phyloP scores from a whole-genome alignment of 1,140 invertebrate species.

The Platorchestia sp. region DNA sequence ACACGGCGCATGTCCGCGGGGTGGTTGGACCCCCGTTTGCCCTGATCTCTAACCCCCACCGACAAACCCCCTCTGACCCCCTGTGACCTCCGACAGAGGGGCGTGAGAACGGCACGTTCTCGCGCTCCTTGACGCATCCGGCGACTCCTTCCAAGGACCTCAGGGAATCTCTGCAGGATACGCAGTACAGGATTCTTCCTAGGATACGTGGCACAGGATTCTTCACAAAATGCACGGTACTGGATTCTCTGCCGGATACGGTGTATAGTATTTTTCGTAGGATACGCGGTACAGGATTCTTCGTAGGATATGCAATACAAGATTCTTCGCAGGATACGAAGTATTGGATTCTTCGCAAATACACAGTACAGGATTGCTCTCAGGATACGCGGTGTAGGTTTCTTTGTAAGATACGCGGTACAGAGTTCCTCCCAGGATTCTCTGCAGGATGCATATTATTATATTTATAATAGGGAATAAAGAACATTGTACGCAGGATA shows the following conservation, averaged over 20 bases:
- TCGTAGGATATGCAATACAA: not conserved
- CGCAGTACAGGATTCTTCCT: not conserved
- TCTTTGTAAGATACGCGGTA: no score
- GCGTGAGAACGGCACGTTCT: slow-evolving; percentile 3
- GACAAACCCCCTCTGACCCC: not conserved
- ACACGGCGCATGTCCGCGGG: no score
- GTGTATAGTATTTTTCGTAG: not conserved
- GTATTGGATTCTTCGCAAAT: not conserved
- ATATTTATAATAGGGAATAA: no score
- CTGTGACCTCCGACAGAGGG: not conserved
- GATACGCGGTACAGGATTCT: not conserved
- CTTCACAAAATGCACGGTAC: not conserved
- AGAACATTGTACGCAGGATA: no score
- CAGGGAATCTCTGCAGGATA: not conserved
- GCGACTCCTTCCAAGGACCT: no score
- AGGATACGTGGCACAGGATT: not conserved
- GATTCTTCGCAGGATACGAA: not conserved
- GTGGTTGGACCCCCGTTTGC: not conserved
- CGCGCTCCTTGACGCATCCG: not conserved
- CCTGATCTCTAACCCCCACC: not conserved
- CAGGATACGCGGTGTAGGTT: no score
- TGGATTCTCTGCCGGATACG: not conserved
- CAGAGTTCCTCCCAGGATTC: no score
- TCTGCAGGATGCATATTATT: no score
- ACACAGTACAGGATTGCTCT: not conserved